phyloP scores from a whole-genome alignment of 2,888 invertebrate genomes.

The Carabus problematicus region DNA sequence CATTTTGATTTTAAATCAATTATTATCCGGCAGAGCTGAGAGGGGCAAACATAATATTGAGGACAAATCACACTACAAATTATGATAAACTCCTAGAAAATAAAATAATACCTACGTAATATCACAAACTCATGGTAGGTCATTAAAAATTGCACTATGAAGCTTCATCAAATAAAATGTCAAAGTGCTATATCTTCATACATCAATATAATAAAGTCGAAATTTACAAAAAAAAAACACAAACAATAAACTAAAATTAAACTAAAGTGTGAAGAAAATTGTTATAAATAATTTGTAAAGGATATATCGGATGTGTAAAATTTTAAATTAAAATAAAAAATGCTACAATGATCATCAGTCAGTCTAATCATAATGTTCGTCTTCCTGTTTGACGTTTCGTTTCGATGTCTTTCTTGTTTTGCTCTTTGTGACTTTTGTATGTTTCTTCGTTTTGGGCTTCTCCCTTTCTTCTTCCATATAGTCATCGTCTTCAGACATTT shows the following conservation, averaged over 20 bases:
- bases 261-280: neutral
- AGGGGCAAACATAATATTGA: too few relatives aligned
- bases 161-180: too few relatives aligned
- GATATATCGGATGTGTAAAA: neutral
- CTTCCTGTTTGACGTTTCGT: conserved; percentile 50
- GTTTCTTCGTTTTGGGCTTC: conserved; percentile 32
- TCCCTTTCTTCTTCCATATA: conserved; percentile 44
- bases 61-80: too few relatives aligned
- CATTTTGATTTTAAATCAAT: too few relatives aligned
- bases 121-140: conserved; percentile 8
- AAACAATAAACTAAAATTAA: neutral
- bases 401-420: conserved; percentile 51
- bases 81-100: neutral
- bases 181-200: too few relatives aligned
- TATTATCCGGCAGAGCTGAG: too few relatives aligned
- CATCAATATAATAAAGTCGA: too few relatives aligned
- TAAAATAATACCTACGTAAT: conserved; percentile 13
- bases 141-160: too few relatives aligned
- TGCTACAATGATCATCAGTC: conserved; percentile 15
- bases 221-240: neutral
- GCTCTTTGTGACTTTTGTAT: conserved; percentile 45
- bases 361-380: conserved; percentile 44
- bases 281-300: conserved; percentile 1
- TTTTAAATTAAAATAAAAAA: conserved; percentile 10
- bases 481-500: conserved; percentile 49